Conservation (phyloP, 2,113 vertebrate genomes). For the Tauraco erythrolophus region DNA sequence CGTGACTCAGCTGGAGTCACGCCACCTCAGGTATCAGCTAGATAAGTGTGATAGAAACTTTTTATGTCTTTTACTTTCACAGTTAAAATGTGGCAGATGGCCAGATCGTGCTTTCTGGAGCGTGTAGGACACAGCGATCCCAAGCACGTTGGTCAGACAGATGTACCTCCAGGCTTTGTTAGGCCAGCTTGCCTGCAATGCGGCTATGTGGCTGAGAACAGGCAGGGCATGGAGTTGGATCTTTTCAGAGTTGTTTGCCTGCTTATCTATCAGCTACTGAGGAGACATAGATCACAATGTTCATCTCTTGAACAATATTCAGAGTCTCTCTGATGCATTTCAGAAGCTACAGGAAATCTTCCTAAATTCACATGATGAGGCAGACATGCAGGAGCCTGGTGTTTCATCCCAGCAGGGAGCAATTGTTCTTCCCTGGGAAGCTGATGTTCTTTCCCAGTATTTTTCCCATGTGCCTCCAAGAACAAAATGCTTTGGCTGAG, state of each 20-base stretch:
- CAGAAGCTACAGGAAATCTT: background rate
- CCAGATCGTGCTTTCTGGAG: background rate
- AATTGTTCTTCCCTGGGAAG: background rate
- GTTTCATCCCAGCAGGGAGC: background rate
- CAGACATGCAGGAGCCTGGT: background rate
- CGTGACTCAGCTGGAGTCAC: accelerated
- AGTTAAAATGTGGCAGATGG: background rate
- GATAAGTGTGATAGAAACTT: background rate
- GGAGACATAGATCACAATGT: background rate
- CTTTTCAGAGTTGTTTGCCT: background rate
- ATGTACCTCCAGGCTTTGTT: background rate
- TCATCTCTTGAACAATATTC: background rate
- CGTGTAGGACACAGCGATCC: background rate
- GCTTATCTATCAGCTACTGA: background rate
- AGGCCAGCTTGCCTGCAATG: background rate
- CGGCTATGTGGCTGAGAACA: background rate
- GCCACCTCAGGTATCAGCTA: background rate
- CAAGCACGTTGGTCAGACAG: background rate
- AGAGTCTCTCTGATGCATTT: background rate
- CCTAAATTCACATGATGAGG: constrained; percentile 19
- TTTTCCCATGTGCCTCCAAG: background rate
- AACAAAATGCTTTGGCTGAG: background rate
- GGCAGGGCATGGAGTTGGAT: background rate
- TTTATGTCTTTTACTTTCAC: background rate
- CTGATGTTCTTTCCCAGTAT: background rate